Evolutionary conservation across 2,797 vertebrate species (phyloP), one percentile per base, ranked within the genome.

Genomic region (Chelon auratus): DNA sequence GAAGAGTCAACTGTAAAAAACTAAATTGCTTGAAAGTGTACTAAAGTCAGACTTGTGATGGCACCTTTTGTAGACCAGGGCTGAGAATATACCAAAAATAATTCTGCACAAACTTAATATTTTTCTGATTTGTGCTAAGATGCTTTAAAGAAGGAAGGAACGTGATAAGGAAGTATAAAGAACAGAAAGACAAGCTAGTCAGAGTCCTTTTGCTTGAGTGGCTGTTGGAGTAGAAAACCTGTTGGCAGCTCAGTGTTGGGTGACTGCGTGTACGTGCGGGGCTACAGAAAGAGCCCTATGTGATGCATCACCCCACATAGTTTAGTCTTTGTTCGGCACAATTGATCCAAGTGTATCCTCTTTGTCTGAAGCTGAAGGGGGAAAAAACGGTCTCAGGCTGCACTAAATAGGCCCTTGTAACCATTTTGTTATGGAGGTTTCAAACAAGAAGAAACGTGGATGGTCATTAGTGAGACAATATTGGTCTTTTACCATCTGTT

Each of bases 311-410:
- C 90, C 90, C 89, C 82, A 82, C 85, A 91, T 87, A 89, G 87
- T 92, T 92, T 74, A 39, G 82, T 82, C 91, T 91, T 93, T 93
- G 92, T 94, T 91, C 75, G 14, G 83, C 89, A 91, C 90, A 93
- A 91, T 90, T 90, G 91, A 93, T 93, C 89, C 90, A 92, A 94
- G 85, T 91, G 89, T 51, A 82, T 92, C 79, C 75, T 84, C 89
- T 93, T 94, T 93, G 93, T 93, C 84, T 90, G 36, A 69, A 86
- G 62, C 59, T 73, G 70, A 68, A 80, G 77, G 80, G 79, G 78
- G 79, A 77, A 70, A 70, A 85, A 74, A 82, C 71, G 70, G 84
- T 84, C 77, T 81, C 82, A 71, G 87, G 79, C 87, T 85, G 80
- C 78, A 84, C 88, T 92, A 92, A 90, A 90, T 87, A 80, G 90